Evolutionary conservation across 2,888 invertebrate genomes (phyloP).

Genomic region (Zaprionus lineosus): DNA sequence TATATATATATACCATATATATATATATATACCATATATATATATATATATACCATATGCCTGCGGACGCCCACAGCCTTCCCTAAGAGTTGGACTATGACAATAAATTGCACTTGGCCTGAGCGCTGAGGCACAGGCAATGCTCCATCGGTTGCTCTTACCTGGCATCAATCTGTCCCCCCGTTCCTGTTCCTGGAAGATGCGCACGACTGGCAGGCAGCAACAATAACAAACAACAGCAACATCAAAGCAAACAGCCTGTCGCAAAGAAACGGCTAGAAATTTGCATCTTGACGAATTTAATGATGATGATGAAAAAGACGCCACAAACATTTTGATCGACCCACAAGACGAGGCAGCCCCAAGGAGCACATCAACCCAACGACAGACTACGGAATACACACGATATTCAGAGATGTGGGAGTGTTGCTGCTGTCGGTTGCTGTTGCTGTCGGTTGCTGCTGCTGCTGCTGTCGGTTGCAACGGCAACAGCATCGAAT

Average conservation of each 20-base stretch:
- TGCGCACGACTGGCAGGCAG: slow-evolving; percentile 70
- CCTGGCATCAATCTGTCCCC: slow-evolving; percentile 53
- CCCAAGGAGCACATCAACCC: slow-evolving; percentile 69
- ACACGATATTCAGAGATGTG: slow-evolving; percentile 74
- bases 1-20: slow-evolving; percentile 30
- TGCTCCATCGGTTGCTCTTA: slow-evolving; percentile 20
- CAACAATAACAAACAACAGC: slow-evolving; percentile 32
- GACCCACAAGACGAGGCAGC: slow-evolving; percentile 63
- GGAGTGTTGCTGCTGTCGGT: slow-evolving; percentile 63
- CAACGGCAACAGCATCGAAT: slow-evolving; percentile 59
- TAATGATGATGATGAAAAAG: slow-evolving; percentile 79
- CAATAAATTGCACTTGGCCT: slow-evolving; percentile 54
- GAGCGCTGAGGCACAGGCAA: slow-evolving; percentile 16
- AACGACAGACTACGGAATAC: too few relatives aligned
- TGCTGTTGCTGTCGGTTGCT: slow-evolving; percentile 25
- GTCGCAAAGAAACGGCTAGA: slow-evolving; percentile 32
- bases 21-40: slow-evolving; percentile 27
- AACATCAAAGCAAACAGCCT: slow-evolving; percentile 43
- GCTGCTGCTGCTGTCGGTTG: slow-evolving; percentile 16
- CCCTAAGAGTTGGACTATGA: slow-evolving; percentile 44
- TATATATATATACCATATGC: slow-evolving; percentile 23
- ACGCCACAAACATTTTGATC: slow-evolving; percentile 77
- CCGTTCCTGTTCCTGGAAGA: slow-evolving; percentile 59
- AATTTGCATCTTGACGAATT: slow-evolving; percentile 79
- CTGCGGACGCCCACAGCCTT: slow-evolving; percentile 54